phyloP scores from a whole-genome alignment of 2,113 vertebrate genomes.

The Eptatretus burgeri region DNA sequence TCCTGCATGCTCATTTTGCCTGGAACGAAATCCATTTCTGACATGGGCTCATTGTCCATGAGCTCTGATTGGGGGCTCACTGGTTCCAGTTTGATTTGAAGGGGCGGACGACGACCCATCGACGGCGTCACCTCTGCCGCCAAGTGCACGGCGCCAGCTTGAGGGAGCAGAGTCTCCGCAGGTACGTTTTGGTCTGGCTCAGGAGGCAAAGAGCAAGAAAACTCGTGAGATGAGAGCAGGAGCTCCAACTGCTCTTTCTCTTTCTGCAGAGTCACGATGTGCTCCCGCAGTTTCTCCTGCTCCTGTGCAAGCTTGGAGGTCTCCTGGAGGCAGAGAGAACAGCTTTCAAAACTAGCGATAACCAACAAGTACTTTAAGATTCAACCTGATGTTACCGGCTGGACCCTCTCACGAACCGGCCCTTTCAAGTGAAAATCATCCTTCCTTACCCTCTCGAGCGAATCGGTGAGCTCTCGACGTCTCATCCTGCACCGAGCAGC shows the following conservation, averaged over 20 bases:
- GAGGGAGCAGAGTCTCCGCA: background rate
- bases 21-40: background rate
- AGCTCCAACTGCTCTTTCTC: constrained; percentile 1
- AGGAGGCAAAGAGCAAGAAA: background rate
- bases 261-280: constrained; percentile 1
- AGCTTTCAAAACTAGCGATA: no score
- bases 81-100: constrained; percentile 1
- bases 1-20: background rate
- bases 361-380: no score
- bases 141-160: background rate
- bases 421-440: background rate
- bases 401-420: no score
- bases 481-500: background rate
- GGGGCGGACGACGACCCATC: background rate
- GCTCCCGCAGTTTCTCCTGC: background rate
- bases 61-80: background rate
- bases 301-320: background rate
- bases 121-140: background rate
- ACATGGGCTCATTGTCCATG: background rate
- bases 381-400: no score
- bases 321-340: background rate
- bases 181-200: constrained; percentile 3
- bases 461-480: background rate
- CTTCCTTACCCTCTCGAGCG: background rate
- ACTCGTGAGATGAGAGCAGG: constrained; percentile 1